Base-by-base conservation (phyloP, 2,113 vertebrate genomes). In the Cyprinodon variegatus region DNA sequence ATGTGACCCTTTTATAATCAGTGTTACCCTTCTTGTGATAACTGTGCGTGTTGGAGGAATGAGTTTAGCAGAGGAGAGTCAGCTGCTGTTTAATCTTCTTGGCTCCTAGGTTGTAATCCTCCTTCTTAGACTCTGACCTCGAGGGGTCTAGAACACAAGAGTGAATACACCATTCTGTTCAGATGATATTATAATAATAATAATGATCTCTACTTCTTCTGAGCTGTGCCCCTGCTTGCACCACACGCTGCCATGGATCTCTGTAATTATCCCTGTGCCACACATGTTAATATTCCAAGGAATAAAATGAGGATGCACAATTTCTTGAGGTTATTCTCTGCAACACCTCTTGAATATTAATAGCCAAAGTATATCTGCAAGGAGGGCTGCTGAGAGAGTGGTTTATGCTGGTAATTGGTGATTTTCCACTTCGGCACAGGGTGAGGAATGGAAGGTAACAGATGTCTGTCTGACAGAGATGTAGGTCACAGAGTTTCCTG, bases 401-500 rank as follows among this genome's bases (percentile, higher is more conserved):
- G 77, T 87, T 86, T 53, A 77, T 89, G 86, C 83, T 76, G 81
- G 81, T 81, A 86, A 84, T 80, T 85, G 78, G 70, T 66, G 66
- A 77, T 77, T 64, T 77, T 78, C 79, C 73, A 70, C 62, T 74
- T 69, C 74, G 69, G 81, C 74, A 74, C 67, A 74, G 72, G 77
- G 78, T 72, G 77, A 14, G 74, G 62, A 85, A 53, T 48, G 76
- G 81, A 87, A 82, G 61, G 77, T 68, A 91, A 72, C 87, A 86
- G 88, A 85, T 77, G 90, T 83, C 87, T 78, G 76, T 87, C 74
- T 83, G 74, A 68, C 74, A 76, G 50, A 90, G 63, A 91, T 91
- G 83, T 92, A 88, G 87, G 91, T 93, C 93, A 93, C 64, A 0
- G 77, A 80, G 83, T 82, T 89, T 84, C 79, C 87, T 78, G 79